phyloP scores from a whole-genome alignment of 2,888 invertebrate genomes.

The Theretra japonica region DNA sequence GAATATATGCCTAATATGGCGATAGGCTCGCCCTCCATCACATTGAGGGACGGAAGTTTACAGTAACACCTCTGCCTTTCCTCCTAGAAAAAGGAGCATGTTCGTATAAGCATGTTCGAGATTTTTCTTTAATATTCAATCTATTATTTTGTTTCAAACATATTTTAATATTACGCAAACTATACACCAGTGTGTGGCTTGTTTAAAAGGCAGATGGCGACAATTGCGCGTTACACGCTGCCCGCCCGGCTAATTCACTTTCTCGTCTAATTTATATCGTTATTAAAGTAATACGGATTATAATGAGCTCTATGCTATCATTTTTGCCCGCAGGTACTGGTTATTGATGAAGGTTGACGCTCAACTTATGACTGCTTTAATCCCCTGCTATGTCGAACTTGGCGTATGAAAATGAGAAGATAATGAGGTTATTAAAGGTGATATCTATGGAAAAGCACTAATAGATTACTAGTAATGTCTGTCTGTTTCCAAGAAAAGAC shows the following conservation, averaged over 20 bases:
- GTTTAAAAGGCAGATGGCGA: slow-evolving; percentile 69
- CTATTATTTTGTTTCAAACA: background rate
- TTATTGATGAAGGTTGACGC: slow-evolving; percentile 1
- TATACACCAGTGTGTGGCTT: slow-evolving; percentile 36
- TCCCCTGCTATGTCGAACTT: background rate
- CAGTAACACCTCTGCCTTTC: no score
- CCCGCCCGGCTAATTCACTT: slow-evolving; percentile 67
- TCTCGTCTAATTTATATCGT: slow-evolving; percentile 71
- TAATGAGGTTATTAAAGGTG: no score
- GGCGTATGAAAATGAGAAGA: background rate
- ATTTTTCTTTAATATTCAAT: background rate
- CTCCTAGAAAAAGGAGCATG: no score
- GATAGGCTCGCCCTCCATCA: no score
- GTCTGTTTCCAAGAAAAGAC: no score
- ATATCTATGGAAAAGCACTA: no score
- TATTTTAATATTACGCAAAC: background rate
- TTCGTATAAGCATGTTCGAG: no score
- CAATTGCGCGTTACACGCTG: slow-evolving; percentile 65
- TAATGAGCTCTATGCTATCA: slow-evolving; percentile 50
- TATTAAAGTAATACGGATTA: slow-evolving; percentile 62
- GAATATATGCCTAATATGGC: no score
- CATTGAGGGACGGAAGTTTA: no score
- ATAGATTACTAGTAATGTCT: no score
- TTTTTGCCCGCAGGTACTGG: slow-evolving; percentile 37
- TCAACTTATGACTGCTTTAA: background rate